Evolutionary conservation across 2,888 invertebrate genomes (phyloP).

Genomic region (Danaus chrysippus): DNA sequence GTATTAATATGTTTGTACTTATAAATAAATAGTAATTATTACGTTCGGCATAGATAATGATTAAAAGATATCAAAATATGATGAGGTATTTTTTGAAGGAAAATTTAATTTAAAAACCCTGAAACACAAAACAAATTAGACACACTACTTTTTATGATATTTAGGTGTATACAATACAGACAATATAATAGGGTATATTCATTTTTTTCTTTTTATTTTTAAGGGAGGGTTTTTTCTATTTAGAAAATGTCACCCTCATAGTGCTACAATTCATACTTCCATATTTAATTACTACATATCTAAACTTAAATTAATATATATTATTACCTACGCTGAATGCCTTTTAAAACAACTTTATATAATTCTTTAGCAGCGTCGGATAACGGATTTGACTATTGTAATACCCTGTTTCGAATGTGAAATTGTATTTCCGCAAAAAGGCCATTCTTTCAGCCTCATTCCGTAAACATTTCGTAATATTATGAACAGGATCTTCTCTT

Average conservation of each 20-base stretch:
- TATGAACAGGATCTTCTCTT: not conserved
- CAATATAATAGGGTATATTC: too few species aligned
- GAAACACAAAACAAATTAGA: too few species aligned
- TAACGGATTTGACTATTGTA: not conserved
- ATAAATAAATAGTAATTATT: too few species aligned
- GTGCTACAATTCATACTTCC: not conserved
- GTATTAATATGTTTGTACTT: too few species aligned
- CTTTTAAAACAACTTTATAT: conserved; percentile 10
- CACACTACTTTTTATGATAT: too few species aligned
- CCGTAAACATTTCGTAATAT: not conserved
- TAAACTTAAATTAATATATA: not conserved
- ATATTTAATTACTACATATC: not conserved
- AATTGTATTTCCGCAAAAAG: not conserved
- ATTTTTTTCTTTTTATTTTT: conserved; percentile 1
- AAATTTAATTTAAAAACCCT: too few species aligned
- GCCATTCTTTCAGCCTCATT: not conserved
- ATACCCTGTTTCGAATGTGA: not conserved
- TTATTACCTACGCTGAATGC: conserved; percentile 8
- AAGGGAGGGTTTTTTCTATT: not conserved
- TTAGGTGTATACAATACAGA: too few species aligned
- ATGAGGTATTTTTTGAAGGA: too few species aligned
- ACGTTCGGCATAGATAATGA: too few species aligned
- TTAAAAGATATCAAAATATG: too few species aligned
- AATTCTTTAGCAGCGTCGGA: conserved; percentile 7
- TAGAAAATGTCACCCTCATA: not conserved